Evolutionary conservation across 2,888 invertebrate species (phyloP).

Genomic region (Drosophila macrothrix): DNA sequence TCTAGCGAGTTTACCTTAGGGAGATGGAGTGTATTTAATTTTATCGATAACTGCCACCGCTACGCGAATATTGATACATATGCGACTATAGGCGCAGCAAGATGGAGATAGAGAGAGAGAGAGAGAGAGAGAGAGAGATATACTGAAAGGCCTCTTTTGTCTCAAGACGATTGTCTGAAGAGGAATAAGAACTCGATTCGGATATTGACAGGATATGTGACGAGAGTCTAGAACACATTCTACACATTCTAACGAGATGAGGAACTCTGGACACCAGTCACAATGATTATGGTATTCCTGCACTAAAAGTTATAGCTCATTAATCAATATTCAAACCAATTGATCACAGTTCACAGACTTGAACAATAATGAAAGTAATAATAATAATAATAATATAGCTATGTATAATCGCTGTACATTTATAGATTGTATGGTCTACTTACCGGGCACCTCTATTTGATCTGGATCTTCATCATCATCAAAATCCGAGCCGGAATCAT

Average conservation of each 20-base stretch:
- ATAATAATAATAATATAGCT: background rate
- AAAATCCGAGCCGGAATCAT: slow-evolving; percentile 89
- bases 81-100: background rate
- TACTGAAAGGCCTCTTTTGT: background rate
- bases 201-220: background rate
- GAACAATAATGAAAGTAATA: background rate
- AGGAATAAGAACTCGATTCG: background rate
- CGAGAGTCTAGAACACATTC: background rate
- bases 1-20: background rate
- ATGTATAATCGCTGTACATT: background rate
- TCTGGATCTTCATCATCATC: slow-evolving; percentile 96
- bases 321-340: background rate
- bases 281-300: background rate
- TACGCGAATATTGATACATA: background rate
- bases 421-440: slow-evolving; percentile 50
- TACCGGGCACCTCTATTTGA: slow-evolving; percentile 95
- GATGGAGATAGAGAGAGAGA: background rate
- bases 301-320: background rate
- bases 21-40: background rate
- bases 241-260: background rate
- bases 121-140: background rate
- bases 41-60: background rate
- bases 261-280: background rate
- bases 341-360: background rate
- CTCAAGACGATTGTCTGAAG: background rate